Evolutionary conservation across 2,113 vertebrate species (phyloP).

Genomic region (Pomatostomus ruficeps): DNA sequence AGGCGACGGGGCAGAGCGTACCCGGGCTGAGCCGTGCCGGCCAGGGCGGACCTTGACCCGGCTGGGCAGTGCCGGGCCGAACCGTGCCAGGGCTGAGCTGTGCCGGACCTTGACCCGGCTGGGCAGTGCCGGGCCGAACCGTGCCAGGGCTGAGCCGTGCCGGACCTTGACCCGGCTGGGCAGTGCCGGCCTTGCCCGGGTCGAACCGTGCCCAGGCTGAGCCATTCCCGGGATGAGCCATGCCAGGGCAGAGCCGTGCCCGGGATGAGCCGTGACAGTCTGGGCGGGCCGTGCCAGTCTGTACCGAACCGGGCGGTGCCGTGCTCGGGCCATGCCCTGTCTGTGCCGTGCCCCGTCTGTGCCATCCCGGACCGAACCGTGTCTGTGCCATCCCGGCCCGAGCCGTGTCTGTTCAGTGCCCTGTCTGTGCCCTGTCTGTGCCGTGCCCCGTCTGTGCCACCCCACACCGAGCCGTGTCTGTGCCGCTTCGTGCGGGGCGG

Average conservation of each 20-base stretch:
- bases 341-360: no score
- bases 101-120: neutral
- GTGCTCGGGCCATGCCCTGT: no score
- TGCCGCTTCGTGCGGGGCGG: neutral
- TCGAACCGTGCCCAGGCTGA: neutral
- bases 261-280: neutral
- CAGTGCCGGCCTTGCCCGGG: no score
- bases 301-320: neutral
- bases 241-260: neutral
- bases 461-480: neutral
- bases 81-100: neutral
- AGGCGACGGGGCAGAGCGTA: no score
- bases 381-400: accelerated
- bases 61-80: neutral
- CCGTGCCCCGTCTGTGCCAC: neutral
- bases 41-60: neutral
- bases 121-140: neutral
- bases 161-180: no score
- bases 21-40: neutral
- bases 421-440: no score
- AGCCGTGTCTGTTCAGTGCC: neutral
- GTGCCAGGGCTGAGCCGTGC: no score
- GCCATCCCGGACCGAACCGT: neutral
- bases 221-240: no score
- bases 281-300: neutral